Conservation (phyloP, 2,888 invertebrate species). For the Crepidodera aurea region DNA sequence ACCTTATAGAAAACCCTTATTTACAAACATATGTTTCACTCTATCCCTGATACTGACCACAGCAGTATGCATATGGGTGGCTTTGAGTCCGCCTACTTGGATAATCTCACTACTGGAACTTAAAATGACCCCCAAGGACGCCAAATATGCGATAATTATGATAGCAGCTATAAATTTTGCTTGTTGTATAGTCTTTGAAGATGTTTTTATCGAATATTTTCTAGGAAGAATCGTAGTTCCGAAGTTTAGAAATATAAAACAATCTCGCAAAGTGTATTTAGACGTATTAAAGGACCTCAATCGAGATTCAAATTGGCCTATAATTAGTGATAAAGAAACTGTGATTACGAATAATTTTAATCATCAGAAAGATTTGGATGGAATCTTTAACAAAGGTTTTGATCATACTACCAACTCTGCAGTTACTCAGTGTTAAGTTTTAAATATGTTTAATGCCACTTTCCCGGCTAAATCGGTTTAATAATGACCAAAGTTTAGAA, state of each 20-base stretch:
- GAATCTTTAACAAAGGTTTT: conserved; percentile 41
- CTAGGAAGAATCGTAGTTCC: conserved; percentile 65
- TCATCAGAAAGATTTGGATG: conserved; percentile 29
- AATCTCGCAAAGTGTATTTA: conserved; percentile 41
- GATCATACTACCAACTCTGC: conserved; percentile 8
- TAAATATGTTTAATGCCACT: no score
- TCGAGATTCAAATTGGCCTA: conserved; percentile 42
- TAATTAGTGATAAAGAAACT: conserved; percentile 15
- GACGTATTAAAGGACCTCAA: conserved; percentile 40
- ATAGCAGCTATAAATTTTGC: conserved; percentile 66
- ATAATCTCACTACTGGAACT: conserved; percentile 69
- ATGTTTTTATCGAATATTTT: conserved; percentile 66
- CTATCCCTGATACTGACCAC: conserved; percentile 63
- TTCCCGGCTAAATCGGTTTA: no score
- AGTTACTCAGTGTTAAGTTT: neutral
- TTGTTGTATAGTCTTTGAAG: conserved; percentile 66
- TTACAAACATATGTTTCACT: conserved; percentile 67
- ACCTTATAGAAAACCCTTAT: conserved; percentile 70
- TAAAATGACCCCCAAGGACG: conserved; percentile 67
- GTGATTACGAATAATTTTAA: neutral
- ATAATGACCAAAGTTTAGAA: no score
- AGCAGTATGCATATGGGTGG: conserved; percentile 64
- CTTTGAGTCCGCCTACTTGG: conserved; percentile 63
- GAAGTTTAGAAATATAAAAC: conserved; percentile 57
- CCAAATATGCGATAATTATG: conserved; percentile 60